Conservation (phyloP, 1,140 invertebrate species). For the Dendroctonus ponderosae region DNA sequence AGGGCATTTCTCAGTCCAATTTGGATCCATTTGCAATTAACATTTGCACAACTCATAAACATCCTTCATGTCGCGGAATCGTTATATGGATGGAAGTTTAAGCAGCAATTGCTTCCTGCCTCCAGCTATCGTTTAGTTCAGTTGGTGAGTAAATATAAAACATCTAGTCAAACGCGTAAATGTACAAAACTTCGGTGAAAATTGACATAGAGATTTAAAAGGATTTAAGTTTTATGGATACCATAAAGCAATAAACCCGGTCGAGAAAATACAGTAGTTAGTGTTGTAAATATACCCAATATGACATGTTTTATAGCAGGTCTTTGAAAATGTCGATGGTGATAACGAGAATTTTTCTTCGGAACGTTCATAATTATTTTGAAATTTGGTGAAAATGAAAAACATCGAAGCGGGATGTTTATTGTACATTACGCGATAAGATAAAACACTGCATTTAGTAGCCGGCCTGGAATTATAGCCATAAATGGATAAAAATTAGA, state of each 20-base stretch:
- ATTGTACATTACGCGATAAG: slow-evolving; percentile 21
- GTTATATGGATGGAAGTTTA: too few species aligned
- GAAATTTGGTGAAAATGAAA: slow-evolving; percentile 3
- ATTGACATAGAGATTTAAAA: slow-evolving; percentile 29
- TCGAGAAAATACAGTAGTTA: slow-evolving; percentile 34
- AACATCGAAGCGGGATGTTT: slow-evolving; percentile 13
- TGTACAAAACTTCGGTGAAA: slow-evolving; percentile 12
- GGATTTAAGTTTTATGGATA: slow-evolving; percentile 31
- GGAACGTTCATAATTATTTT: neutral
- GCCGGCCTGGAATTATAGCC: slow-evolving; percentile 22
- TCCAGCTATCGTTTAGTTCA: too few species aligned
- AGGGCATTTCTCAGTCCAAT: too few species aligned
- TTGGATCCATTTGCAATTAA: too few species aligned
- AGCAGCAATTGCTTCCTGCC: too few species aligned
- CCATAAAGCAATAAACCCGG: slow-evolving; percentile 30
- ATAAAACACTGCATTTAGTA: slow-evolving; percentile 26
- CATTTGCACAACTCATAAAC: too few species aligned
- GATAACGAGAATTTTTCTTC: slow-evolving; percentile 25
- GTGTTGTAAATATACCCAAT: slow-evolving; percentile 27
- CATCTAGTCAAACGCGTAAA: slow-evolving; percentile 3
- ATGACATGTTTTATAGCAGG: slow-evolving; percentile 33
- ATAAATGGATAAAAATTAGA: slow-evolving; percentile 30
- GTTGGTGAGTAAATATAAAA: slow-evolving; percentile 4
- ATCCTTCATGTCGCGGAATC: too few species aligned
- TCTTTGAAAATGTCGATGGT: slow-evolving; percentile 17